Percentiles rank a stretch among this genome's conserved stretches.
These are phyloP conservation scores for Tympanuchus pallidicinctus DNA, from an alignment of 2,113 vertebrate species.

Conservation along the genomic window DNA sequence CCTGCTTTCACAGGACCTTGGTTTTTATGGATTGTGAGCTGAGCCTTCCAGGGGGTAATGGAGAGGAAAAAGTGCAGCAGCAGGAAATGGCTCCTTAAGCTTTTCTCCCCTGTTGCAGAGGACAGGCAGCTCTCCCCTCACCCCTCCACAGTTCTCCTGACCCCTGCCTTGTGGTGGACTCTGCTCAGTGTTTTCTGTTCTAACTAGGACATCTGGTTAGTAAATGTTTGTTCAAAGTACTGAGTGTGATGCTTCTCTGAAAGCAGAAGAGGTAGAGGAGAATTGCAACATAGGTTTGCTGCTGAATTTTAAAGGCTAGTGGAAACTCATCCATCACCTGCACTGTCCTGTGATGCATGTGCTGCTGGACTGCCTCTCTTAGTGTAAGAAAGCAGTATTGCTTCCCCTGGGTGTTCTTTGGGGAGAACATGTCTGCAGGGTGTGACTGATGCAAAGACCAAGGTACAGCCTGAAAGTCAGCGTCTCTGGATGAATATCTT, in stretches of 20 bases:
- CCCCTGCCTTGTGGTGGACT: neutral
- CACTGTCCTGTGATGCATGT: neutral
- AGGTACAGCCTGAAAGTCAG: neutral
- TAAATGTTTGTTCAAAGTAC: slow-evolving; percentile 57
- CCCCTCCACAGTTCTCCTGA: neutral
- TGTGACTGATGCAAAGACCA: neutral
- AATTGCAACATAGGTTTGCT: slow-evolving; percentile 44
- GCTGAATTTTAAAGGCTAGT: neutral
- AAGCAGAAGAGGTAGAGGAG: neutral
- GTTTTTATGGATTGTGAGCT: neutral
- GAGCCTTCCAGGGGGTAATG: neutral
- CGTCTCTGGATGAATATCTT: neutral
- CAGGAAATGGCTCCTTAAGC: neutral
- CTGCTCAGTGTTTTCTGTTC: slow-evolving; percentile 46
- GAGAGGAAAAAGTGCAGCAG: neutral
- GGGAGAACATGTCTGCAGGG: neutral
- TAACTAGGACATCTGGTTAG: neutral
- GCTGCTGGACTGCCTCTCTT: neutral
- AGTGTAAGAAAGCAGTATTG: neutral
- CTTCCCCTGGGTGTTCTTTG: neutral
- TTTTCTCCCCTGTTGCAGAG: fast-evolving
- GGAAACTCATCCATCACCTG: neutral
- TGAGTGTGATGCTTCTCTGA: neutral
- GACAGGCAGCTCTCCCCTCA: neutral
- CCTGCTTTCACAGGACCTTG: neutral